Base-by-base conservation (phyloP, 2,888 invertebrate species). In the Acanthacorydalis orientalis region DNA sequence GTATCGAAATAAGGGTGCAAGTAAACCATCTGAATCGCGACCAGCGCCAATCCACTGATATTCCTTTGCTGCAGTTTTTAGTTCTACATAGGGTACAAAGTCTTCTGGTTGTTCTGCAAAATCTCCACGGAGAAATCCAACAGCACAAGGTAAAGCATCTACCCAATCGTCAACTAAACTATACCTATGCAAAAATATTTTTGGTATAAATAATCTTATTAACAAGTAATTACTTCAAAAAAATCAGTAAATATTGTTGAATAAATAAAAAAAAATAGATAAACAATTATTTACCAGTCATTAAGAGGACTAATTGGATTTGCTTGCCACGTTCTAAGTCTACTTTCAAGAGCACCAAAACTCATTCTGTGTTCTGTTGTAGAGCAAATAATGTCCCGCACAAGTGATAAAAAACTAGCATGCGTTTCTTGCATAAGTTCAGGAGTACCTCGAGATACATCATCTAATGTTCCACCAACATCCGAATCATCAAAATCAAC, bases 11-110 rank as follows among this genome's bases (percentile, higher is more conserved):
- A 92, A 65, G 4, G 80, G 74, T 6, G 76, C 68, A 11, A 93
- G 67, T 38, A 84, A 75, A 4, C 78, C 73, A 63, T 92, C 92
- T 2, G 87, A 83, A 62, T 95, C 93, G 6, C 93, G 73, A 0
- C 92, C 92, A 7, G 89, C 89, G 2, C 93, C 93, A 51, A 93
- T 93, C 95, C 95, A 95, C 58, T 87, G 84, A 64, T 87, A 89
- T 57, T 77, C 71, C 60, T 80, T 78, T 51, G 78, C 64, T 50
- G 75, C 73, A 1, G 75, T 68, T 62, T 90, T 86, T 67, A 80
- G 87, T 62, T 90, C 90, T 57, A 91, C 73, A 57, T 84, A 89
- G 3, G 91, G 90, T 33, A 90, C 86, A 70, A 86, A 91, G 59
- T 89, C 88, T 33, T 86, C 83, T 0, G 89, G 83, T 58, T 83